Evolutionary conservation across 2,888 invertebrate genomes (phyloP), one percentile per base, ranked within the genome.

Genomic region (Tenthredo distinguenda): DNA sequence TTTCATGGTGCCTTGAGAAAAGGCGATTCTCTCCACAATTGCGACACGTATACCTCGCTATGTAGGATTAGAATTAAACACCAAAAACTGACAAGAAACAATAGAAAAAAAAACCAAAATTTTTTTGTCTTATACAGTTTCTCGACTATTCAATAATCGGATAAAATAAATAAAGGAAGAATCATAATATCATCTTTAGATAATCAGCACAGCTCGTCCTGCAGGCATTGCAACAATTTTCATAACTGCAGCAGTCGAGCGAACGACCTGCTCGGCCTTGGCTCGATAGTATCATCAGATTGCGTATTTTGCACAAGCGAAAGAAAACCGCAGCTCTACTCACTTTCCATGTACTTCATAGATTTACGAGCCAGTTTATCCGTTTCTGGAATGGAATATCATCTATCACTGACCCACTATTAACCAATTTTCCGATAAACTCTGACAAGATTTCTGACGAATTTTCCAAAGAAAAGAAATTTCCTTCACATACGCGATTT

Each of bases 261-360:
- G n/a, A 71, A 71, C 31, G 71, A 71, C 71, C 71, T 71, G 31
- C 18, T 71, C 34, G 71, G 71, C 71, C 71, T 71, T 71, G 71
- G 31, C 18, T 37, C 71, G 18, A 71, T 34, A 9, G 18, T 37
- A 71, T 31, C 18, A 37, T 71, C 15, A 71, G 7, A 9, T 34
- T 71, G 18, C 34, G 71, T 71, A 34, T 71, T 31, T 37, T 15
- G 1, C 15, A 47, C 47, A 47, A 47, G 65, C 12, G 26, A 31
- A 12, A 65, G 65, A 65, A 65, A 31, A 65, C n/a, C 65, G 9
- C 31, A 12, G 5, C 2, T 71, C 0, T 37, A 15, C n/a, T 71
- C 37, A 71, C 71, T 31, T 71, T 34, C n/a, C 31, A 31, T 26
- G 6, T 31, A 65, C 31, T 65, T 65, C 65, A 31, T 15, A 31